Conservation (phyloP, 2,797 vertebrate species). For the Microchirus variegatus region DNA sequence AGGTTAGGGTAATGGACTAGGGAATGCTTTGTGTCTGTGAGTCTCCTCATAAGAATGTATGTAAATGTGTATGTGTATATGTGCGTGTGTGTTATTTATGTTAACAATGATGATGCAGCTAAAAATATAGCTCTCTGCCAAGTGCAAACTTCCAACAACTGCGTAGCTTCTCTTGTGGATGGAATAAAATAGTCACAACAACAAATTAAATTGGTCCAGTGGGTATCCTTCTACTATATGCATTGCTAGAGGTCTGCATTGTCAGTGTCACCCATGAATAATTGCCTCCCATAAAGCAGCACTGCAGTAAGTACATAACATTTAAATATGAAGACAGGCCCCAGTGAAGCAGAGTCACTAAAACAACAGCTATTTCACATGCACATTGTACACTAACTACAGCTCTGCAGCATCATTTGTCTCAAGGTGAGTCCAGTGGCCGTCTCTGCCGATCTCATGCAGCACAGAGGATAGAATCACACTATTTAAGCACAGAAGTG, state of each 20-base stretch:
- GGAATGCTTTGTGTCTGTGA: no score
- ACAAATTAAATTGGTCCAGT: slow-evolving; percentile 4
- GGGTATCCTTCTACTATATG: slow-evolving; percentile 8
- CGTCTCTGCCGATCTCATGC: slow-evolving; percentile 46
- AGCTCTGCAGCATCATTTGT: slow-evolving; percentile 44
- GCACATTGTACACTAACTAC: slow-evolving; percentile 49
- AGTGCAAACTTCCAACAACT: slow-evolving; percentile 6
- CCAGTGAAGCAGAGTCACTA: slow-evolving; percentile 34
- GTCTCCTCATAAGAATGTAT: not conserved
- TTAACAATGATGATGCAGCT: slow-evolving; percentile 9
- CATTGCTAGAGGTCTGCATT: slow-evolving; percentile 31
- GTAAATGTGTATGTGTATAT: not conserved
- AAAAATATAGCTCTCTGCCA: not conserved
- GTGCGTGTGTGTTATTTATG: slow-evolving; percentile 1
- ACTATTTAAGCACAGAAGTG: slow-evolving; percentile 51
- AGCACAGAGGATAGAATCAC: slow-evolving; percentile 35
- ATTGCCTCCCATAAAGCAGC: slow-evolving; percentile 11
- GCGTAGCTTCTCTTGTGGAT: not conserved
- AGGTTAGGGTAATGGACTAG: no score
- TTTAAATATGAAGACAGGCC: slow-evolving; percentile 47
- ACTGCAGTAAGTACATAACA: slow-evolving; percentile 36
- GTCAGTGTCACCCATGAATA: slow-evolving; percentile 34
- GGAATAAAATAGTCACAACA: slow-evolving; percentile 4
- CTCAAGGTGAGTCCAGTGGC: slow-evolving; percentile 66
- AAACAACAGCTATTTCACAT: slow-evolving; percentile 51